A percentile compares a stretch with the other conserved stretches of the same genome.
Conservation (phyloP, 2,888 invertebrate species). For the Andrena fulva region DNA sequence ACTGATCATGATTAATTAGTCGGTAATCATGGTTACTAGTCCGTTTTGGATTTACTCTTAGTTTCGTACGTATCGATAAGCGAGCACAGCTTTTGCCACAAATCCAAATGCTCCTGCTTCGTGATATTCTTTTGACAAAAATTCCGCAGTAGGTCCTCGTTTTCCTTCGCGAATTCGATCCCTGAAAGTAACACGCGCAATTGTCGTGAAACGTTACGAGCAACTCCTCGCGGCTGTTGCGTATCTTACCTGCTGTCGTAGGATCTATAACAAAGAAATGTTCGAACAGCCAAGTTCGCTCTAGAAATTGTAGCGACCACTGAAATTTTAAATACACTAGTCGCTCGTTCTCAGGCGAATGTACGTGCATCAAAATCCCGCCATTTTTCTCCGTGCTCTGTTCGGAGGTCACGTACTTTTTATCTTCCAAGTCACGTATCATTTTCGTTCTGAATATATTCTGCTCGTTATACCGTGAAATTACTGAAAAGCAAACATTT, state of each 20-base stretch:
- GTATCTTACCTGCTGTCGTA: conserved; percentile 65
- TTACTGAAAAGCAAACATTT: conserved; percentile 56
- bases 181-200: conserved; percentile 48
- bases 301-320: conserved; percentile 70
- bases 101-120: conserved; percentile 54
- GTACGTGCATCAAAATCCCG: conserved; percentile 70
- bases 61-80: conserved; percentile 59
- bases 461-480: conserved; percentile 71
- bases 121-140: conserved; percentile 66
- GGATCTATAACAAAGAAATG: conserved; percentile 71
- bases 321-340: conserved; percentile 62
- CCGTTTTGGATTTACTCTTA: neutral
- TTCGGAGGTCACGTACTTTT: conserved; percentile 53
- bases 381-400: conserved; percentile 62
- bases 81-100: conserved; percentile 68
- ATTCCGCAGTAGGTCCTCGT: conserved; percentile 61
- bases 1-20: neutral
- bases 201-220: neutral
- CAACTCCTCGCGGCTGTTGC: neutral
- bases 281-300: conserved; percentile 64
- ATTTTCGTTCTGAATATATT: conserved; percentile 61
- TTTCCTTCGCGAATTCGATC: conserved; percentile 60
- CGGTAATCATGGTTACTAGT: neutral
- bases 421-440: conserved; percentile 48
- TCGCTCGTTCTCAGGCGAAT: conserved; percentile 48